These are phyloP conservation scores for Caenorhabditis uteleia DNA, from an alignment of 2,888 invertebrate genomes.

Conservation along the genomic window DNA sequence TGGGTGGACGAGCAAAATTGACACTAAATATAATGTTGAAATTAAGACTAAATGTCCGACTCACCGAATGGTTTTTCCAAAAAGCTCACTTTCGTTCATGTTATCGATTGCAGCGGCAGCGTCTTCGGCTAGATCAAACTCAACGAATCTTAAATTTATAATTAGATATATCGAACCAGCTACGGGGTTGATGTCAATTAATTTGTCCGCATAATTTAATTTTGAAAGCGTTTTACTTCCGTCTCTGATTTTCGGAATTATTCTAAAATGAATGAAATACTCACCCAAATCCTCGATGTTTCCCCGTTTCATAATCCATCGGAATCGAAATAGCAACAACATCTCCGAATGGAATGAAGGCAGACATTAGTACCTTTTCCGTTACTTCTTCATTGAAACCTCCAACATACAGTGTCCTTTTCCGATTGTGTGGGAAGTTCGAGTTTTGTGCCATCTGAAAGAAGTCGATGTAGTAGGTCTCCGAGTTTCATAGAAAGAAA, in stretches of 20 bases:
- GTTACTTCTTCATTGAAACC: constrained; percentile 84
- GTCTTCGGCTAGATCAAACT: constrained; percentile 95
- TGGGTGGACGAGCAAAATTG: constrained; percentile 94
- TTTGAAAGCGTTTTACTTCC: too few species aligned
- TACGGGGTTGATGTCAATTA: too few species aligned
- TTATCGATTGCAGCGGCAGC: constrained; percentile 98
- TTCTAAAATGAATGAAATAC: constrained; percentile 5
- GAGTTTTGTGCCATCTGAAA: constrained; percentile 27
- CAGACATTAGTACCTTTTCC: constrained; percentile 87
- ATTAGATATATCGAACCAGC: not conserved
- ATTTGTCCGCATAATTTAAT: too few species aligned
- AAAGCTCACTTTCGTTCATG: constrained; percentile 98
- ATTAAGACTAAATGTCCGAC: not conserved
- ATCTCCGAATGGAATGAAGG: constrained; percentile 98
- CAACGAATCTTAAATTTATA: constrained; percentile 86
- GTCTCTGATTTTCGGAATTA: too few species aligned
- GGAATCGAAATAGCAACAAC: constrained; percentile 97
- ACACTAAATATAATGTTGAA: constrained; percentile 28
- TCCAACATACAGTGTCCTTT: constrained; percentile 71
- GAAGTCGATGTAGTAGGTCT: not conserved
- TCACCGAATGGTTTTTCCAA: constrained; percentile 75
- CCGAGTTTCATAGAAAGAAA: too few species aligned
- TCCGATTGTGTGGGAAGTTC: constrained; percentile 69
- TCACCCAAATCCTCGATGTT: constrained; percentile 68
- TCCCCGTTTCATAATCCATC: constrained; percentile 85